Evolutionary conservation across 2,113 vertebrate species (phyloP).

Genomic region (Burhinus bistriatus): DNA sequence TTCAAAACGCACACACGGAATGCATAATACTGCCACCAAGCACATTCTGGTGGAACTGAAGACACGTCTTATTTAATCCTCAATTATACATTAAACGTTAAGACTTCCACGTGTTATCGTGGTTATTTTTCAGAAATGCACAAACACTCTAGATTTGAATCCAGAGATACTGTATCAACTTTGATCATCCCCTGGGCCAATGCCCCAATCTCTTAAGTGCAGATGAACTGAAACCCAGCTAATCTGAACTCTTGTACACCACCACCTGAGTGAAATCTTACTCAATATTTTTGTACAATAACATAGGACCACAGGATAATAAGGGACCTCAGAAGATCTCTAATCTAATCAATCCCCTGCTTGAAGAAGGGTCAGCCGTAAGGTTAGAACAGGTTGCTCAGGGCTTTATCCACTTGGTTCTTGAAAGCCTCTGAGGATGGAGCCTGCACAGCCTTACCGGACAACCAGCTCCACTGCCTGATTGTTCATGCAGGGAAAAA

Average conservation of each 20-base stretch:
- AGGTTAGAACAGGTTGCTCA: neutral
- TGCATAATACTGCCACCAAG: conserved; percentile 38
- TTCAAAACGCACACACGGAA: neutral
- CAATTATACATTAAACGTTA: neutral
- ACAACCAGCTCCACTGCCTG: neutral
- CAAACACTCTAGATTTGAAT: neutral
- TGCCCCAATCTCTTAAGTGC: neutral
- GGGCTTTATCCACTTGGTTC: neutral
- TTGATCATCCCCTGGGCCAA: neutral
- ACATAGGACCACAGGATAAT: neutral
- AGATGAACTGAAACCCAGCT: neutral
- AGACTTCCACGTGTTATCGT: neutral
- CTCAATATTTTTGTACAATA: neutral
- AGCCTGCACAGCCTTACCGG: neutral
- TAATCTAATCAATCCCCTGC: neutral
- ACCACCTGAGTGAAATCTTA: neutral
- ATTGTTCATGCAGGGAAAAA: neutral
- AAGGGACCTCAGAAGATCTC: neutral
- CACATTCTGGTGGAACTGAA: conserved; percentile 35
- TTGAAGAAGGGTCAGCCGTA: neutral
- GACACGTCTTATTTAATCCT: neutral
- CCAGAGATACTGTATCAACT: neutral
- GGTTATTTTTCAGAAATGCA: neutral
- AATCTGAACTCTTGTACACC: neutral
- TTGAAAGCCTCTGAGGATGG: neutral